Evolutionary conservation across 2,113 vertebrate genomes (phyloP), one percentile per base, ranked within the genome.

Genomic region (Cephalophus harveyi): DNA sequence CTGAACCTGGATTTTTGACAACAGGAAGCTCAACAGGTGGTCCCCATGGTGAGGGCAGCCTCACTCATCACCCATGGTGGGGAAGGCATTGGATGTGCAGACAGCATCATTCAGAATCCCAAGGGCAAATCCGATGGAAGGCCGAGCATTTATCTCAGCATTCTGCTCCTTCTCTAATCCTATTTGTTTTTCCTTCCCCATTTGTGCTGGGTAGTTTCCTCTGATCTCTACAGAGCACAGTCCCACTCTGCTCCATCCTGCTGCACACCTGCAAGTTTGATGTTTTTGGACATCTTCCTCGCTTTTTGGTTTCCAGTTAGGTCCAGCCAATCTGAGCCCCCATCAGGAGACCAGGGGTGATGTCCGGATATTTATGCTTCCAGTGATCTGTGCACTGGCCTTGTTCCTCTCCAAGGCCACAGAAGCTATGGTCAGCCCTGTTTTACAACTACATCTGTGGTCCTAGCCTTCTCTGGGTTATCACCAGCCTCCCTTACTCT

Each of bases 31-130:
- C 2, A 7, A 59, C 4, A 0, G 43, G 10, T 33, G 40, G 74
- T 87, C 9, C 57, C 76, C 16, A 1, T 2, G 6, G 21, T 15
- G 15, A 50, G 27, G 52, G 25, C 12, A 3, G 13, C 25, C 25
- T 9, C 12, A 10, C 9, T 23, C 0, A 5, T 33, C 36, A 23
- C 60, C 15, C 43, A 1, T 1, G 3, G 23, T 48, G 11, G 55
- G n/a, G 16, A 19, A 28, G 59, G 27, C 23, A 4, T 2, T 13
- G 54, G 21, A n/a, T 17, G 27, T 23, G n/a, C 54, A 17, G 43
- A 19, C 11, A 23, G 55, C 19, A 25, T 57, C 46, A 2, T 6
- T 9, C 89, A n/a, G 46, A 85, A 43, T 19, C 55, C 46, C 54
- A 30, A 12, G 88, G 21, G 27, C 74, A 60, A 74, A 82, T 54